Evolutionary conservation across 2,113 vertebrate species (phyloP).

Genomic region (Daboia siamensis): DNA sequence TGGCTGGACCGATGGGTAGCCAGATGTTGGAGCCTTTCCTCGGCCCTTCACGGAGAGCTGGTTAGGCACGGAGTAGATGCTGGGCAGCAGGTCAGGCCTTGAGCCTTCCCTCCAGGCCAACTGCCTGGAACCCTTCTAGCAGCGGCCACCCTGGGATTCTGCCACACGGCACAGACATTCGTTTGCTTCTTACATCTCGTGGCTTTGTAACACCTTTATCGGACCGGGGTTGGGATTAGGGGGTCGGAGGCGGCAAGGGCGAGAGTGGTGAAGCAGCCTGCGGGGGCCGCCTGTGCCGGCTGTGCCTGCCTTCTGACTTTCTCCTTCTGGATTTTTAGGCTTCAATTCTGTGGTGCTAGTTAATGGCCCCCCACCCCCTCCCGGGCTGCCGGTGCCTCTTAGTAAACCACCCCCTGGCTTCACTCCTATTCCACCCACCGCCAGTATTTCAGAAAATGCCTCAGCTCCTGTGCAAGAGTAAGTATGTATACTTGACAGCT

Average conservation of each 20-base stretch:
- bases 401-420: conserved; percentile 95
- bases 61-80: not conserved
- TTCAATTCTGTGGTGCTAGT: conserved; percentile 86
- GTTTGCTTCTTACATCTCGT: not conserved
- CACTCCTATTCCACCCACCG: conserved; percentile 80
- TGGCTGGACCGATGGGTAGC: not conserved
- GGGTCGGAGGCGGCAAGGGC: not conserved
- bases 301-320: not conserved
- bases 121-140: not conserved
- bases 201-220: not conserved
- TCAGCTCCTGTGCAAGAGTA: conserved; percentile 75
- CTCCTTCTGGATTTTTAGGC: conserved; percentile 65
- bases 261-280: not conserved
- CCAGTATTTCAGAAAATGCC: conserved; percentile 72
- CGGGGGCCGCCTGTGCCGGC: no score
- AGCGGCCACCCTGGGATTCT: not conserved
- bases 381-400: conserved; percentile 75
- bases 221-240: not conserved
- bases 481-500: conserved; percentile 46
- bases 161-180: not conserved
- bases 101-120: not conserved
- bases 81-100: not conserved
- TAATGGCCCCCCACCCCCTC: conserved; percentile 79
- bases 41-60: not conserved
- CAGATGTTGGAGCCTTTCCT: no score